Evolutionary conservation across 2,797 vertebrate species (phyloP).

Genomic region (Leuciscus waleckii): DNA sequence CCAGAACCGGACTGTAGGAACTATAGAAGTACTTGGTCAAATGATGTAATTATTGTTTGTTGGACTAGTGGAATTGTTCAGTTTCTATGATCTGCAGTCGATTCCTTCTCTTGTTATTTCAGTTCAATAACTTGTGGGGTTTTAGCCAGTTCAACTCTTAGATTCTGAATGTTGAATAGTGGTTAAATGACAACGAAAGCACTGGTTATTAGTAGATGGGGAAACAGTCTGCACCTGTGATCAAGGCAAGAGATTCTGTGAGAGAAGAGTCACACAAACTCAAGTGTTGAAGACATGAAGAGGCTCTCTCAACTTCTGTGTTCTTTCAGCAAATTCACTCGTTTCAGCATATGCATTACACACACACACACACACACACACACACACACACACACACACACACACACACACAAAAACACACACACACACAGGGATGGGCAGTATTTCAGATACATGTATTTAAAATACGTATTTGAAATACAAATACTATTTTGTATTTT

Average conservation of each 20-base stretch:
- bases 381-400: too few relatives aligned
- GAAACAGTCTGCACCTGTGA: neutral
- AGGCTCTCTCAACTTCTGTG: neutral
- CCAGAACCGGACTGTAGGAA: neutral
- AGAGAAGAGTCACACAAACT: neutral
- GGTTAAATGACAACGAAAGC: neutral
- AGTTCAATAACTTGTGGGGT: neutral
- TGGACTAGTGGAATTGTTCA: neutral
- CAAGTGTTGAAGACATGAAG: neutral
- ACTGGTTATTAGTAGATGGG: neutral
- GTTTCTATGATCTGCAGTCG: neutral
- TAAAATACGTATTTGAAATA: too few relatives aligned
- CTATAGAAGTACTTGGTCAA: neutral
- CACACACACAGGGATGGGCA: too few relatives aligned
- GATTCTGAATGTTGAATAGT: neutral
- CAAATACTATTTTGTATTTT: too few relatives aligned
- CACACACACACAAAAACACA: too few relatives aligned
- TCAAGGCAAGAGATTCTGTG: slow-evolving; percentile 14
- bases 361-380: too few relatives aligned
- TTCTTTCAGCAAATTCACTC: neutral
- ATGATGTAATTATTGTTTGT: neutral
- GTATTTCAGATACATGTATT: too few relatives aligned
- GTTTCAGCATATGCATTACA: neutral
- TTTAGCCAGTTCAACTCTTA: neutral
- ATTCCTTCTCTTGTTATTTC: neutral